Evolutionary conservation across 2,797 vertebrate genomes (phyloP).

Genomic region (Lemur catta): DNA sequence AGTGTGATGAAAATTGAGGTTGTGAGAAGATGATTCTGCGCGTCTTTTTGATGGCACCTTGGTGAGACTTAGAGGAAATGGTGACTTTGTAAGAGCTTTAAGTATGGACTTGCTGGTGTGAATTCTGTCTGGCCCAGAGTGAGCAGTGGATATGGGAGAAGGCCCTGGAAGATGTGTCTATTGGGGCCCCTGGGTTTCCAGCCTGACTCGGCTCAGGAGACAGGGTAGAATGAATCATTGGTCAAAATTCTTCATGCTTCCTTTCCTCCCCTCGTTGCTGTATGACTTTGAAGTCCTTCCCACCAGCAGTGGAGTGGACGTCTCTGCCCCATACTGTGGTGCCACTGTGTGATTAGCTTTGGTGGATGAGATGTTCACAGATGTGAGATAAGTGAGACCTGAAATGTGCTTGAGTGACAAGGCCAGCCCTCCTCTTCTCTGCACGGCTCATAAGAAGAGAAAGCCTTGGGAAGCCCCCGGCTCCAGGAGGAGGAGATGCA

Average conservation of each 20-base stretch:
- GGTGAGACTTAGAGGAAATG: background rate
- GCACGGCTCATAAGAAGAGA: background rate
- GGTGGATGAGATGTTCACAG: background rate
- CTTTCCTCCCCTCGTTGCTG: background rate
- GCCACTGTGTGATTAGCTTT: background rate
- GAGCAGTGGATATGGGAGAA: background rate
- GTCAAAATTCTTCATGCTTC: background rate
- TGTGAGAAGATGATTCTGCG: background rate
- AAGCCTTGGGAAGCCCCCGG: background rate
- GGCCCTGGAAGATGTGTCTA: accelerated
- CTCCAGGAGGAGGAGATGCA: accelerated
- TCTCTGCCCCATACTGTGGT: no score
- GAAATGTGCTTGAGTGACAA: accelerated
- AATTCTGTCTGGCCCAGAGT: accelerated
- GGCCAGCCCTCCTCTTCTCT: background rate
- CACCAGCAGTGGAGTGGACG: accelerated
- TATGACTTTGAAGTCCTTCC: no score
- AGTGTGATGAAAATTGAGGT: accelerated
- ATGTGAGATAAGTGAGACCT: accelerated
- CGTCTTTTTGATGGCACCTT: accelerated
- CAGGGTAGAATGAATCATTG: background rate
- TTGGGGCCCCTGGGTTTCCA: background rate
- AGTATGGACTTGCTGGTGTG: accelerated
- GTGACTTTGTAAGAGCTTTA: accelerated
- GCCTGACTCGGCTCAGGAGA: background rate